Base-by-base conservation (phyloP, 2,888 invertebrate species). In the Philhelius pedissequus region DNA sequence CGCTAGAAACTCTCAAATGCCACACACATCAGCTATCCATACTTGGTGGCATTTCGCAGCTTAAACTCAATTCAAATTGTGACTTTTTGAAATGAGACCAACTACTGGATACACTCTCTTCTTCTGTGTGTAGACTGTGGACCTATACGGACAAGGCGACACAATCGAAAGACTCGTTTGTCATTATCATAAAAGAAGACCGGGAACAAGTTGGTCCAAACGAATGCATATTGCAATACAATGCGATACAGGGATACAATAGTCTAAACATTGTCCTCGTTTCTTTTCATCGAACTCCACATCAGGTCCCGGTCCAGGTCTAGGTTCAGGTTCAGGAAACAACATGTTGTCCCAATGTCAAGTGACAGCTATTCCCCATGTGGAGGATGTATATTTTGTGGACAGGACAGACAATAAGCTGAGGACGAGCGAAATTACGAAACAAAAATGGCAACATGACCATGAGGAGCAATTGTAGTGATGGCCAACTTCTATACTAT, bases 61-160 rank as follows among this genome's bases (percentile, higher is more conserved):
- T 82, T 82, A 78, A 82, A 82, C 68, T 82, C 78, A 82, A 83
- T 83, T 78, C 78, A 78, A 83, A 82, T 73, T 64, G 52, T 68
- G 77, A 56, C 50, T 60, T 82, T 73, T 58, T 69, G 82, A 83
- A 83, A 83, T 78, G 78, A 74, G 82, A 83, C 78, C 82, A 83
- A 78, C 56, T 32, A 32, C 52, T 77, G 81, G 71, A 82, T 73
- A 76, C 71, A 76, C 50, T 22, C n/a, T 25, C 22, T 58, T 40
- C 38, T 58, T 62, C 64, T 56, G 69, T 64, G 54, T 38, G 13
- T 62, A 6, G 27, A 18, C 11, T 13, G n/a, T n/a, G 13, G 20
- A 22, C 20, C 4, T 4, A 30, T 15, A 32, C 3, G 11, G 3
- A 35, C 25, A 4, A 13, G 2, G 43, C 32, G 75, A 80, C 60